Conservation (phyloP, 2,888 invertebrate genomes). For the Galerucella nymphaeae region DNA sequence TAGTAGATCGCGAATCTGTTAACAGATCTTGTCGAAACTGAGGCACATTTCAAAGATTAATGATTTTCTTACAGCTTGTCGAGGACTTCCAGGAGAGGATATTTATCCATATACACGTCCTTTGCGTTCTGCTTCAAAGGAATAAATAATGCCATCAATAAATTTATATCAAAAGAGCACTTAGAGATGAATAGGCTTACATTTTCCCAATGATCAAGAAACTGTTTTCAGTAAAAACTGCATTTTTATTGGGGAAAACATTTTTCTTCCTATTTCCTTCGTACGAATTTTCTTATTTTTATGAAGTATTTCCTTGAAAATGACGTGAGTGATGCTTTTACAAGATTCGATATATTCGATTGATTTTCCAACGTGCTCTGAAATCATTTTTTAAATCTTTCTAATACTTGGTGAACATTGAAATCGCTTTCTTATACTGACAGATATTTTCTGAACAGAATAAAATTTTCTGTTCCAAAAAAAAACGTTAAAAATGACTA, state of each 20-base stretch:
- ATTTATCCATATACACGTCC: conserved; percentile 33
- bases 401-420: neutral
- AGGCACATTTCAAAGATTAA: conserved; percentile 45
- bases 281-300: conserved; percentile 10
- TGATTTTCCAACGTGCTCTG: neutral
- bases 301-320: conserved; percentile 9
- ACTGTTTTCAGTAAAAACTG: conserved; percentile 16
- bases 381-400: neutral
- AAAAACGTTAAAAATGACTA: no score
- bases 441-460: no score
- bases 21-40: conserved; percentile 39
- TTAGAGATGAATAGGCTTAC: conserved; percentile 38
- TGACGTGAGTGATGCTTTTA: conserved; percentile 14
- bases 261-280: conserved; percentile 7
- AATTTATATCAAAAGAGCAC: conserved; percentile 45
- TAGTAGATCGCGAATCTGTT: neutral
- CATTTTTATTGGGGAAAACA: conserved; percentile 22
- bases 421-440: neutral
- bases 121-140: conserved; percentile 32
- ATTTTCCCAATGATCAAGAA: conserved; percentile 30
- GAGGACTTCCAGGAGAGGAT: conserved; percentile 31
- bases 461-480: no score
- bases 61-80: conserved; percentile 43
- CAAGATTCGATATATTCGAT: conserved; percentile 10
- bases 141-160: conserved; percentile 43